These are phyloP conservation scores for Anastrepha obliqua DNA, from an alignment of 1,140 invertebrate genomes.

Conservation along the genomic window DNA sequence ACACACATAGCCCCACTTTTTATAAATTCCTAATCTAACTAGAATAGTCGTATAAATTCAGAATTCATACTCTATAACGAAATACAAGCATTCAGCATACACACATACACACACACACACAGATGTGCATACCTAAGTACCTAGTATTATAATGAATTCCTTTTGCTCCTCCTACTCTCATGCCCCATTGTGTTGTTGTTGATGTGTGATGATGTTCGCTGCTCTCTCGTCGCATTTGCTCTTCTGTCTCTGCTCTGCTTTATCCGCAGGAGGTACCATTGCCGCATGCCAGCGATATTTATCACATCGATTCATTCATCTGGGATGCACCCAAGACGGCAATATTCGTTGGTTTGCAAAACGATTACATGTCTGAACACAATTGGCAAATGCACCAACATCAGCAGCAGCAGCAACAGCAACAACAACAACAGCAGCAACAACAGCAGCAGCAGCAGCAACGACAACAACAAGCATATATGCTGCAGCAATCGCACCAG, in stretches of 20 bases:
- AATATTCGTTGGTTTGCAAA: conserved; percentile 72
- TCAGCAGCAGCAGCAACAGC: conserved; percentile 14
- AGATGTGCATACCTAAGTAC: background rate
- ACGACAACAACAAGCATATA: conserved; percentile 19
- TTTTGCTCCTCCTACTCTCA: conserved; percentile 40
- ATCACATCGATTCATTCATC: conserved; percentile 73
- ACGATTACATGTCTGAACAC: conserved; percentile 61
- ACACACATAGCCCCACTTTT: background rate
- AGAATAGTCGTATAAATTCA: conserved; percentile 33
- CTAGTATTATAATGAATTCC: conserved; percentile 21
- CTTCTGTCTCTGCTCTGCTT: conserved; percentile 54
- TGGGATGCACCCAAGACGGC: conserved; percentile 71
- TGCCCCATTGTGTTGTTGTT: conserved; percentile 24
- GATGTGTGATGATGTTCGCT: conserved; percentile 38
- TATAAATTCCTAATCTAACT: conserved; percentile 31
- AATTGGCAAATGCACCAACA: conserved; percentile 53
- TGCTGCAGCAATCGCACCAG: conserved; percentile 47
- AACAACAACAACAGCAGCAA: conserved; percentile 12
- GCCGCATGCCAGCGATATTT: conserved; percentile 65
- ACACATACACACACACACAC: conserved; percentile 2
- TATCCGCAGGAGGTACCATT: conserved; percentile 70
- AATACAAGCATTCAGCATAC: background rate
- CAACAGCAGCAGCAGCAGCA: conserved; percentile 19
- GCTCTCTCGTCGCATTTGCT: conserved; percentile 40
- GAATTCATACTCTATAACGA: background rate